Evolutionary conservation across 2,797 vertebrate species (phyloP).

Genomic region (Myotis findleyi): DNA sequence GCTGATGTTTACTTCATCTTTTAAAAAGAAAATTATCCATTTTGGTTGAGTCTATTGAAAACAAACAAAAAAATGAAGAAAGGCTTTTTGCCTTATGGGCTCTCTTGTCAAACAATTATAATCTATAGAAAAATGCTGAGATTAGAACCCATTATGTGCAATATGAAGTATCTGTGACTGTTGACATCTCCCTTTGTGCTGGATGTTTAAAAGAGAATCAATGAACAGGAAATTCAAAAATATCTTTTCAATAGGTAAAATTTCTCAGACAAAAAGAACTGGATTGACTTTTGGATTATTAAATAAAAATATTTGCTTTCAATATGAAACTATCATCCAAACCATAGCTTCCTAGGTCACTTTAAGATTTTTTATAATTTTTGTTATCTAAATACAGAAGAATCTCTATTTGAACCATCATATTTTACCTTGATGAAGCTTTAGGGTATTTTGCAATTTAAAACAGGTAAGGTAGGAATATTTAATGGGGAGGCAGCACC

Average conservation of each 20-base stretch:
- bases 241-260: conserved; percentile 18
- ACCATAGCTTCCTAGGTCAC: background rate
- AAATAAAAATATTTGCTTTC: conserved; percentile 37
- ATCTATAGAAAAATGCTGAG: background rate
- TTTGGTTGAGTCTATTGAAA: background rate
- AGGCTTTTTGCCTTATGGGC: background rate
- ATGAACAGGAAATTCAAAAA: background rate
- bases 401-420: background rate
- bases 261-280: background rate
- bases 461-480: background rate
- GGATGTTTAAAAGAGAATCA: conserved; percentile 33
- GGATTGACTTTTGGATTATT: background rate
- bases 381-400: background rate
- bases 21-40: conserved; percentile 9
- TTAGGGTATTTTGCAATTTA: conserved; percentile 16
- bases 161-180: background rate
- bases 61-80: conserved; percentile 13
- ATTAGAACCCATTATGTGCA: background rate
- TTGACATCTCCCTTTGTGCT: background rate
- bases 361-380: conserved; percentile 16
- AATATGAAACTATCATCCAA: background rate
- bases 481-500: background rate
- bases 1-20: background rate
- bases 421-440: background rate
- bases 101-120: conserved; percentile 2